Evolutionary conservation across 92 coral and sea anemone species (phyloP), one percentile per base, ranked within the genome.

Genomic region (Montipora capitata): DNA sequence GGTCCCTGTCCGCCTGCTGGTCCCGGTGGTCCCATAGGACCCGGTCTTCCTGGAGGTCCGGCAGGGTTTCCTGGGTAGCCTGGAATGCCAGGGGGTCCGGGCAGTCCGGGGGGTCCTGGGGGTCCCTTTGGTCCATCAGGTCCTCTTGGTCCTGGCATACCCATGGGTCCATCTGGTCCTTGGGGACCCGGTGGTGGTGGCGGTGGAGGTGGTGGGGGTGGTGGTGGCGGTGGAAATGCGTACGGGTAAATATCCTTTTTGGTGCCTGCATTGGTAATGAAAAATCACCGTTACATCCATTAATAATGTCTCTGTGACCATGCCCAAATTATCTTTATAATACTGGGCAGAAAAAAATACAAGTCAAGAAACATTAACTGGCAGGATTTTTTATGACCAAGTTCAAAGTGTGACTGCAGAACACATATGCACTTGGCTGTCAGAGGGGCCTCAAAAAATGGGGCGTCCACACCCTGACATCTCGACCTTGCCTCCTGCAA

Each of bases 81-180:
- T 42, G 98, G 96, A 76, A 96, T 91, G 8, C 99, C 99, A 13
- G 98, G 97, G 9, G 97, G 98, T 70, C 99, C 99, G 45, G 98
- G 98, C 9, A 92, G 94, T 14, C 99, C 99, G 11, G 99, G 96
- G 41, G 95, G 98, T 74, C 99, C 99, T 59, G 96, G 96, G 66
- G 99, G 99, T 57, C 99, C 99, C 74, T 97, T 97, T 0, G 99
- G 99, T 74, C 99, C 99, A 58, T 97, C 96, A 1, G 99, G 99
- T 62, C 99, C 99, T 41, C 62, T 87, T 65, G 98, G 96, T 72
- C 99, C 99, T 45, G 99, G 94, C 66, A 91, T 75, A 9, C 99
- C 99, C 96, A 95, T 92, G 14, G 96, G 98, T 86, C 99, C 99
- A 62, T 97, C 99, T 12, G 94, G 95, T 58, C 99, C 99, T 1